Percentiles rank a stretch among this genome's conserved stretches.
Evolutionary conservation across 2,888 invertebrate species (phyloP).

Genomic region (Nycteola revayana): DNA sequence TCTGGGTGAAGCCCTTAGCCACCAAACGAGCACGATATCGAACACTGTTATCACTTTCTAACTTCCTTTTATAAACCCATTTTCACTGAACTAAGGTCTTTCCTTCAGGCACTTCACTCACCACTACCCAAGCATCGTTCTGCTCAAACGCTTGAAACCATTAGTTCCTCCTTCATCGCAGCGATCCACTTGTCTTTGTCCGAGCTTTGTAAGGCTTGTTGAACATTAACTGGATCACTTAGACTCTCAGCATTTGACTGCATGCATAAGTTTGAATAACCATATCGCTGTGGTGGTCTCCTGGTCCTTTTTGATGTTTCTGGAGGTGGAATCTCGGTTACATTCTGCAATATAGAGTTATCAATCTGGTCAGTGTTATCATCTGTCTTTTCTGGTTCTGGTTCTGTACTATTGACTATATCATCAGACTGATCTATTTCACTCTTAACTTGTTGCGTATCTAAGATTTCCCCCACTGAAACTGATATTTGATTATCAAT

Average conservation of each 20-base stretch:
- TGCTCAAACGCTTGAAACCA: slow-evolving; percentile 3
- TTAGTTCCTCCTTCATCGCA: slow-evolving; percentile 3
- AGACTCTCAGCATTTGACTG: not conserved
- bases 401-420: too few species aligned
- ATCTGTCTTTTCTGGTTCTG: too few species aligned
- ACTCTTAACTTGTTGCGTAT: not conserved
- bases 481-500: not conserved
- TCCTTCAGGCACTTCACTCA: not conserved
- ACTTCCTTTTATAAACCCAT: slow-evolving; percentile 8
- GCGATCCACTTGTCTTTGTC: slow-evolving; percentile 2
- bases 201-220: slow-evolving; percentile 1
- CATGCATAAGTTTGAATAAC: slow-evolving; percentile 2
- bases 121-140: slow-evolving; percentile 3
- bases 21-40: too few species aligned
- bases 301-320: not conserved
- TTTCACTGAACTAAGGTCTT: slow-evolving; percentile 3
- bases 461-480: slow-evolving; percentile 5
- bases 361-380: not conserved
- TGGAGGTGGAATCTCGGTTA: not conserved
- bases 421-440: not conserved
- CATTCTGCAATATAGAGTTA: not conserved
- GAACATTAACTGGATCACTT: not conserved
- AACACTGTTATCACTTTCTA: slow-evolving; percentile 6
- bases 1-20: slow-evolving; percentile 2
- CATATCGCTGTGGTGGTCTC: slow-evolving; percentile 3